These are phyloP conservation scores for Syngnathus scovelli DNA, from an alignment of 2,113 vertebrate species.

Conservation along the genomic window DNA sequence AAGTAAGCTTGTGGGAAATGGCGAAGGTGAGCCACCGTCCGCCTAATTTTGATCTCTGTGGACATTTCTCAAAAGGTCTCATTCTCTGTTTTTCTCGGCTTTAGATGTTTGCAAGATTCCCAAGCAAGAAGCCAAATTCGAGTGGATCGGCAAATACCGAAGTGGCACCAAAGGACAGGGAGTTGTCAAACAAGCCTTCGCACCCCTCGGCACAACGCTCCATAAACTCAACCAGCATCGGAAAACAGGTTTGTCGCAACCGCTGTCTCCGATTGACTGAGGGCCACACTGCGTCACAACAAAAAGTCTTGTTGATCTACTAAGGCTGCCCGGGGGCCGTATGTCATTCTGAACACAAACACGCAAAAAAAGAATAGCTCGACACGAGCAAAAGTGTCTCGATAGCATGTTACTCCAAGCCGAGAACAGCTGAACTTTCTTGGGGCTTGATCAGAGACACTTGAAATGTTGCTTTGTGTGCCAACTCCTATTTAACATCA, in stretches of 20 bases:
- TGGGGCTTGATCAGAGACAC: too few species aligned
- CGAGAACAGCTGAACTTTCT: too few species aligned
- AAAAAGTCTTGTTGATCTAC: background rate
- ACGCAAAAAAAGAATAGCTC: too few species aligned
- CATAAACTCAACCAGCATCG: slow-evolving; percentile 41
- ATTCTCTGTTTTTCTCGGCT: background rate
- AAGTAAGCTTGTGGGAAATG: slow-evolving; percentile 35
- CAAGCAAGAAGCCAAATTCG: slow-evolving; percentile 56
- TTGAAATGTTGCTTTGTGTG: too few species aligned
- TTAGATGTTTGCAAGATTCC: slow-evolving; percentile 69
- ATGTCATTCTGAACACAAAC: background rate
- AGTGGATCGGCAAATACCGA: slow-evolving; percentile 72
- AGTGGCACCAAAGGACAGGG: slow-evolving; percentile 31
- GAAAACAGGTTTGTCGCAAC: slow-evolving; percentile 43
- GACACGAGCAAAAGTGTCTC: too few species aligned
- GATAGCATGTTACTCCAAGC: too few species aligned
- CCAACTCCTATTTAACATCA: too few species aligned
- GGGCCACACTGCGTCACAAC: background rate
- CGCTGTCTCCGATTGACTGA: background rate
- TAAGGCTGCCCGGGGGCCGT: background rate
- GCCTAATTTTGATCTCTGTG: accelerated
- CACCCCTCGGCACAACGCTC: slow-evolving; percentile 21
- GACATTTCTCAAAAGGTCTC: background rate
- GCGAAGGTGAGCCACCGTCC: slow-evolving; percentile 42
- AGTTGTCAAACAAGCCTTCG: slow-evolving; percentile 28